These are phyloP conservation scores for Helicoverpa assulta DNA, from an alignment of 2,888 invertebrate genomes.

Conservation along the genomic window DNA sequence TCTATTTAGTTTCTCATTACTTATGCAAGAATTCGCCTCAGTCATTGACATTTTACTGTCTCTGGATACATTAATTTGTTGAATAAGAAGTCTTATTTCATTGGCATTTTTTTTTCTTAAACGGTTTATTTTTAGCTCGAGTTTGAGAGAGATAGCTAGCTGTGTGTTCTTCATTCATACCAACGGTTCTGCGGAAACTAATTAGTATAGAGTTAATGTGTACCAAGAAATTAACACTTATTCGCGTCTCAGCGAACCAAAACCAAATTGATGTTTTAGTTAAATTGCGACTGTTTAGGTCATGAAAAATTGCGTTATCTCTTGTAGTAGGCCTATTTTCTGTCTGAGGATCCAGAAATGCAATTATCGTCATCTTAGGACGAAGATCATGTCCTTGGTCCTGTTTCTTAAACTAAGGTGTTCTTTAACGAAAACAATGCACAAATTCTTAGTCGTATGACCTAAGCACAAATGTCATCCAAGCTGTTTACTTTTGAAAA, in stretches of 20 bases:
- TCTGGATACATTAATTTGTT: slow-evolving; percentile 17
- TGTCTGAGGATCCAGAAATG: no score
- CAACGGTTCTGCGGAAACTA: slow-evolving; percentile 3
- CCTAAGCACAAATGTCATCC: slow-evolving; percentile 20
- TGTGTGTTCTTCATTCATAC: slow-evolving; percentile 3
- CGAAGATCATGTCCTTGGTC: background rate
- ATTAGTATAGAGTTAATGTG: slow-evolving; percentile 1
- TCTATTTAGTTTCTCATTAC: slow-evolving; percentile 22
- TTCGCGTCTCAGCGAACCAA: no score
- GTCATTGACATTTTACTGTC: slow-evolving; percentile 21
- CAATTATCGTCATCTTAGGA: background rate
- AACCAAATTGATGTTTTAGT: background rate
- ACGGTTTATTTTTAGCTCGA: background rate
- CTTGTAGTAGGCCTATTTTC: no score
- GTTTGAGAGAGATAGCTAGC: slow-evolving; percentile 3
- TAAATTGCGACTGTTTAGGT: background rate
- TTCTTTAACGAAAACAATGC: background rate
- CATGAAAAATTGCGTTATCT: no score
- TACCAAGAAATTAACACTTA: slow-evolving; percentile 12
- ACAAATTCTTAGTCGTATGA: slow-evolving; percentile 14
- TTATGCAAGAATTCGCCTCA: slow-evolving; percentile 28
- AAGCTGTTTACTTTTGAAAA: slow-evolving; percentile 24
- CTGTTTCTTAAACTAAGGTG: background rate
- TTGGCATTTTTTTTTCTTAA: background rate
- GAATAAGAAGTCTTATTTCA: background rate